Conservation (phyloP, 2,888 invertebrate species). For the Eristalis pertinax region DNA sequence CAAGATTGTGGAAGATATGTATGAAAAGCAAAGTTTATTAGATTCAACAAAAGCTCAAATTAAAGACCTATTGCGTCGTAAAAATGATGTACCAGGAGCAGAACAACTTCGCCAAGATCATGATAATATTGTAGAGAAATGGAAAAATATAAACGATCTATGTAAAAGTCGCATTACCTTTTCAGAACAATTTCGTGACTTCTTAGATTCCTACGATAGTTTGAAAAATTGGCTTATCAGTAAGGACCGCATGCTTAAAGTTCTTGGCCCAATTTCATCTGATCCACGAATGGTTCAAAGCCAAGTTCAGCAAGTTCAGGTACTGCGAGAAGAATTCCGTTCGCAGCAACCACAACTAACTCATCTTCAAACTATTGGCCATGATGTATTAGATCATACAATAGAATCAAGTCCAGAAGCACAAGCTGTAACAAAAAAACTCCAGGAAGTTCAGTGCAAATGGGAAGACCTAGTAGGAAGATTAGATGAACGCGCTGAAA, state of each 20-base stretch:
- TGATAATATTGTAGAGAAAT: constrained; percentile 90
- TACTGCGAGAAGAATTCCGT: constrained; percentile 96
- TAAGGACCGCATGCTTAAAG: constrained; percentile 97
- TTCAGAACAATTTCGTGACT: constrained; percentile 92
- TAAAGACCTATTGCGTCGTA: constrained; percentile 91
- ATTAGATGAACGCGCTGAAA: constrained; percentile 93
- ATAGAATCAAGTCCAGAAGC: constrained; percentile 84
- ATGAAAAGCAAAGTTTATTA: constrained; percentile 94
- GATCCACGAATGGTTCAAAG: constrained; percentile 97
- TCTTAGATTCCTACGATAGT: constrained; percentile 93
- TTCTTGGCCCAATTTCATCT: constrained; percentile 96
- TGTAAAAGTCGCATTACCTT: constrained; percentile 86
- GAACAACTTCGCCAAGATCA: constrained; percentile 92
- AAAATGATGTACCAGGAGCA: constrained; percentile 91
- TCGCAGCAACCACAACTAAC: constrained; percentile 95
- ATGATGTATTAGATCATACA: constrained; percentile 86
- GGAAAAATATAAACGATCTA: constrained; percentile 92
- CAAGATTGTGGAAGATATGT: constrained; percentile 93
- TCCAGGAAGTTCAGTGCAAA: constrained; percentile 86
- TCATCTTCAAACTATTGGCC: constrained; percentile 91
- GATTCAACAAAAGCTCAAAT: constrained; percentile 95
- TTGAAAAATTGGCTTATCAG: constrained; percentile 93
- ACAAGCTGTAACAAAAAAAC: constrained; percentile 86
- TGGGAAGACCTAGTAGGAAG: constrained; percentile 92
- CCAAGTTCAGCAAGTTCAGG: constrained; percentile 97